These are phyloP conservation scores for Thalassophryne amazonica DNA, from an alignment of 2,797 vertebrate species.

Conservation along the genomic window DNA sequence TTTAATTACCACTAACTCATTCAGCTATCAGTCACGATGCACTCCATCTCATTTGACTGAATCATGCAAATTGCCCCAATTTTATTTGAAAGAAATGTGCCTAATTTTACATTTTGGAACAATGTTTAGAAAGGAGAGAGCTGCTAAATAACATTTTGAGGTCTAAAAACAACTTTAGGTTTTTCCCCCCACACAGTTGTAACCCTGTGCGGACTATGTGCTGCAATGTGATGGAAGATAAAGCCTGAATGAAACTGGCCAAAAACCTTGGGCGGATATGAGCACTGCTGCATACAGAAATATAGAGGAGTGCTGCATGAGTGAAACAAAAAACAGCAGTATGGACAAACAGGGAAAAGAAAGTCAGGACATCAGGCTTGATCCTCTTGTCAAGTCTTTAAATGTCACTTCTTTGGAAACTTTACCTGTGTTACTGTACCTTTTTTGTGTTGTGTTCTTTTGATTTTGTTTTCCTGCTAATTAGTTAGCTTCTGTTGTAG, in stretches of 20 bases:
- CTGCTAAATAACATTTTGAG: conserved; percentile 11
- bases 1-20: conserved; percentile 25
- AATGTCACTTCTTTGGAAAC: conserved; percentile 6
- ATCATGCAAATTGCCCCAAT: conserved; percentile 33
- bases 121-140: conserved; percentile 23
- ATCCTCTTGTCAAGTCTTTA: conserved; percentile 2
- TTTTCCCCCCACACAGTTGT: not conserved
- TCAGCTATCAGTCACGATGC: conserved; percentile 21
- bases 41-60: conserved; percentile 29
- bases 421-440: not conserved
- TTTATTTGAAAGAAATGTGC: conserved; percentile 20
- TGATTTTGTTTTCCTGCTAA: too few relatives aligned
- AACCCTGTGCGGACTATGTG: not conserved
- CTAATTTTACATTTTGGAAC: conserved; percentile 31
- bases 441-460: too few relatives aligned
- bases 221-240: conserved; percentile 8
- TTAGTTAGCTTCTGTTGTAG: too few relatives aligned
- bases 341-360: not conserved
- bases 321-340: not conserved
- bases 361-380: not conserved
- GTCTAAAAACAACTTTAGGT: conserved; percentile 10
- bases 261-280: conserved; percentile 21
- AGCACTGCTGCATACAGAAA: not conserved
- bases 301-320: not conserved
- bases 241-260: conserved; percentile 7